A percentile compares a stretch with the other conserved stretches of the same genome.
These are phyloP conservation scores for Acanthurus tractus DNA, from an alignment of 2,797 vertebrate species.

Conservation along the genomic window DNA sequence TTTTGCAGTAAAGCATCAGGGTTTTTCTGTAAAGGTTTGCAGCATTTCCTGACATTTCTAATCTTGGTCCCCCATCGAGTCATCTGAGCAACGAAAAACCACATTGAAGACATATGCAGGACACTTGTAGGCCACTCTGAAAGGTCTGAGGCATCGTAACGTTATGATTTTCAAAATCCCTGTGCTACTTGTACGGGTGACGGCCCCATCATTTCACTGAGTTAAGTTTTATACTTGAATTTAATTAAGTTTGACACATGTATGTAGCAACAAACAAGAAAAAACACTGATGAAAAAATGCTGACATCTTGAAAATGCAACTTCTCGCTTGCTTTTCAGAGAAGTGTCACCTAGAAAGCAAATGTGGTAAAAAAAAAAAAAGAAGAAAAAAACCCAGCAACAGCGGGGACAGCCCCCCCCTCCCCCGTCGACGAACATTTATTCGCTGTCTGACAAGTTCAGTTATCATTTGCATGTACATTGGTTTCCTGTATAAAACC, in stretches of 20 bases:
- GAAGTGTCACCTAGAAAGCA: constrained; percentile 20
- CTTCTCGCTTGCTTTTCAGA: constrained; percentile 36
- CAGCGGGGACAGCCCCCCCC: constrained; percentile 51
- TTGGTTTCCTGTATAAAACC: constrained; percentile 48
- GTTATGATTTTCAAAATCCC: not conserved
- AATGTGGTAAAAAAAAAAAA: constrained; percentile 32
- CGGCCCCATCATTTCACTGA: not conserved
- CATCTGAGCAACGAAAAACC: not conserved
- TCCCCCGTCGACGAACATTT: accelerated
- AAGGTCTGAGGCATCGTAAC: not conserved
- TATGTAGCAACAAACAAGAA: not conserved
- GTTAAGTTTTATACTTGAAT: not conserved
- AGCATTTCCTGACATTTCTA: constrained; percentile 8
- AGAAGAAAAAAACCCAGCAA: constrained; percentile 23
- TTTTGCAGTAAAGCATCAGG: not conserved
- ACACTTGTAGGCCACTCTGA: not conserved
- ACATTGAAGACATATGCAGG: not conserved
- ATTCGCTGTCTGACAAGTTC: constrained; percentile 2
- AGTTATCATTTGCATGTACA: constrained; percentile 14
- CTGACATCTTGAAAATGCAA: constrained; percentile 35
- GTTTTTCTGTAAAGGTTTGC: not conserved
- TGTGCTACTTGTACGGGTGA: not conserved
- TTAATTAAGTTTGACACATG: not conserved
- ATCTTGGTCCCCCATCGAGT: not conserved
- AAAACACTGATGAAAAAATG: constrained; percentile 11